phyloP scores from a whole-genome alignment of 2,797 vertebrate genomes.

The Onychomys arenicola region DNA sequence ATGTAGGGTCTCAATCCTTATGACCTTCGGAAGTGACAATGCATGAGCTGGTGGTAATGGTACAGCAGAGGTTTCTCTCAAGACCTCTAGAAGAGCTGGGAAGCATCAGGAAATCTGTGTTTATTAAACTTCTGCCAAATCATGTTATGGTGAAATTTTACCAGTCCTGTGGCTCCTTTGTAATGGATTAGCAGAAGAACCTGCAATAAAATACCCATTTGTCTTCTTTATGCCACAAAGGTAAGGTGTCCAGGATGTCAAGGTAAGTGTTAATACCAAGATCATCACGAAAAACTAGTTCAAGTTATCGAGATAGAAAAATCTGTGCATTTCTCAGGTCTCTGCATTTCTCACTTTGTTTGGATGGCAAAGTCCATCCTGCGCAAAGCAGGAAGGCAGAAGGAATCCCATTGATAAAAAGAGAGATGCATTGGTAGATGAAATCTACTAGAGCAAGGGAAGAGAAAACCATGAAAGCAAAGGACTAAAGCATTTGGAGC shows the following conservation, averaged over 20 bases:
- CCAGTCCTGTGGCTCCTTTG: not conserved
- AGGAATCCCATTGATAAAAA: not conserved
- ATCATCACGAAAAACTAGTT: not conserved
- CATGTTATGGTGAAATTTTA: not conserved
- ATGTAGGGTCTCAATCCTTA: not conserved
- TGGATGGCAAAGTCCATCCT: not conserved
- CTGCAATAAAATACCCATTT: not conserved
- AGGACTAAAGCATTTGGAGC: not conserved
- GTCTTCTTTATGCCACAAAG: not conserved
- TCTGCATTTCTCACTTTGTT: not conserved
- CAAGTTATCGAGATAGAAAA: not conserved
- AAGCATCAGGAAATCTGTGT: not conserved
- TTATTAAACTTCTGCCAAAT: not conserved
- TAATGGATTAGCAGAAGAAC: not conserved
- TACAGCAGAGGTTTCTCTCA: not conserved
- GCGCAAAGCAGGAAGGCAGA: not conserved
- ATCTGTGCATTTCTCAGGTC: not conserved
- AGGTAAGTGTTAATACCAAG: not conserved
- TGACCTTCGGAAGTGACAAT: not conserved
- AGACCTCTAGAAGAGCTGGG: not conserved
- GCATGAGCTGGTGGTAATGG: not conserved
- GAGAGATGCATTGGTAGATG: not conserved
- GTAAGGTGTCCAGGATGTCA: too few species aligned
- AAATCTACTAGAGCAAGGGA: not conserved
- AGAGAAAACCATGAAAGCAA: not conserved